Evolutionary conservation across 2,797 vertebrate genomes (phyloP), one percentile per base, ranked within the genome.

Genomic region (Melanotaenia pygmaea): DNA sequence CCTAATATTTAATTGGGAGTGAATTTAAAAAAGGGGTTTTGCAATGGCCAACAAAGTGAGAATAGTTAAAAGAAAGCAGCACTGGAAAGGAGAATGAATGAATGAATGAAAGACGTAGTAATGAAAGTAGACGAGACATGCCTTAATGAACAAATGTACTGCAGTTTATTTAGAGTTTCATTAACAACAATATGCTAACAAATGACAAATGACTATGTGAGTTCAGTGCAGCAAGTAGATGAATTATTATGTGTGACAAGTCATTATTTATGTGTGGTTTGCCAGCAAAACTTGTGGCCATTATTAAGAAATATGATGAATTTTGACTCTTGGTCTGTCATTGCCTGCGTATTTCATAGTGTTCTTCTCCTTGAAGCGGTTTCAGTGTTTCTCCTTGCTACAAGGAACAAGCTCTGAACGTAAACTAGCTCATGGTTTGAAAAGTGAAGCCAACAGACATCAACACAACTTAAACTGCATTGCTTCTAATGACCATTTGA

Each of bases 261-360:
- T 66, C 24, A 38, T 64, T 6, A n/a, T 63, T 3, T 30, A 18
- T 66, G 24, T 67, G 11, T 56, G 38, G 28, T 67, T 83, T 37
- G 37, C 43, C 67, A 69, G 2, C 62, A 45, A 22, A 43, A 22
- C 20, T 28, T 54, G 8, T 50, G 26, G 28, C 10, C 56, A 26
- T 66, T 77, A 57, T 72, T 60, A 64, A 78, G 10, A 18, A 66
- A 14, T 28, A 22, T n/a, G 34, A 56, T 24, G 10, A 24, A 43
- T 20, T 20, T 58, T 43, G 24, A 30, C 22, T 40, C 1, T 7
- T 26, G 4, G 28, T 24, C 30, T 14, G 45, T 16, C 30, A 47
- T 63, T 64, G 51, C 3, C 1, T 24, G 53, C 7, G 6, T 32
- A 57, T 32, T 32, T 57, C n/a, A 47, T 16, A 45, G 16, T 18